Evolutionary conservation across 2,797 vertebrate genomes (phyloP).

Genomic region (Lacerta viridis): DNA sequence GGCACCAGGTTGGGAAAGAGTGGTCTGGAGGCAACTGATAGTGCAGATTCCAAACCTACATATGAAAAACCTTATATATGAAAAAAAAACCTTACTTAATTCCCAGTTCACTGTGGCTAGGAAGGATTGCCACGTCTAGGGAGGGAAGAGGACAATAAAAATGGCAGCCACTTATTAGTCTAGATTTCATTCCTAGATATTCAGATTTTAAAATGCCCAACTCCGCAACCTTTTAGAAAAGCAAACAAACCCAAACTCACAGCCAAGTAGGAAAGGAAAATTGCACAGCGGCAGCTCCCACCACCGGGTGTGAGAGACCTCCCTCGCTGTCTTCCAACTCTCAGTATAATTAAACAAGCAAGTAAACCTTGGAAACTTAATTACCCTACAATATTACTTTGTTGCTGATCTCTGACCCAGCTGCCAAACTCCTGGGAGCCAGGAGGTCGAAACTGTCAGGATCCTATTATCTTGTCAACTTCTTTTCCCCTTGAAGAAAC

Average conservation of each 20-base stretch:
- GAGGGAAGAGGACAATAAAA: not conserved
- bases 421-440: not conserved
- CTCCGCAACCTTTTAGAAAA: not conserved
- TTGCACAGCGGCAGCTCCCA: not conserved
- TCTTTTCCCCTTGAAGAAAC: constrained; percentile 33
- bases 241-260: not conserved
- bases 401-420: constrained; percentile 5
- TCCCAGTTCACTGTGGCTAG: too few relatives aligned
- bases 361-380: not conserved
- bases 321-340: not conserved
- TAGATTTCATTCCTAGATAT: constrained; percentile 5
- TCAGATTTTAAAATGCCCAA: not conserved
- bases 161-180: not conserved
- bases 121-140: not conserved
- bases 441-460: not conserved
- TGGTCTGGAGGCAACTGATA: too few relatives aligned
- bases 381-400: not conserved
- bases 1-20: too few relatives aligned
- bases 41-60: not conserved
- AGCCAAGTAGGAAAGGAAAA: not conserved
- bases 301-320: not conserved
- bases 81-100: too few relatives aligned
- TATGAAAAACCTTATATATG: too few relatives aligned
- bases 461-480: constrained; percentile 1
- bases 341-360: not conserved